Evolutionary conservation across 2,113 vertebrate genomes (phyloP).

Genomic region (Paraplagusia blochii): DNA sequence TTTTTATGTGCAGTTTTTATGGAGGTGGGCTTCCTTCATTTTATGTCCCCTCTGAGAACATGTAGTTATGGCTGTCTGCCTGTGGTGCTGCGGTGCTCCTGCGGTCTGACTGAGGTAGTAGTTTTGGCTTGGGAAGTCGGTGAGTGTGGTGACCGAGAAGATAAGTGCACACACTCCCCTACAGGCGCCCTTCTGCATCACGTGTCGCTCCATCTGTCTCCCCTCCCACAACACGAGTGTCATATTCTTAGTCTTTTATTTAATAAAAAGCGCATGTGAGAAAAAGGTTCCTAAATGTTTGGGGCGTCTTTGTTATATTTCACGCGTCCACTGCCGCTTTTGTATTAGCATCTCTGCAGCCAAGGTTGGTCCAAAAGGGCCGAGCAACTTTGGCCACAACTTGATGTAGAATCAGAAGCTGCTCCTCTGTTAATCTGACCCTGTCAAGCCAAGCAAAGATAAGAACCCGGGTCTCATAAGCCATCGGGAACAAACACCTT

Average conservation of each 20-base stretch:
- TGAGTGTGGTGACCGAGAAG: slow-evolving; percentile 50
- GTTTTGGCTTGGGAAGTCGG: slow-evolving; percentile 52
- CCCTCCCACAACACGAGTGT: slow-evolving; percentile 24
- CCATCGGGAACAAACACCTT: slow-evolving; percentile 62
- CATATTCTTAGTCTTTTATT: slow-evolving; percentile 34
- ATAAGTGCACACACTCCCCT: slow-evolving; percentile 52
- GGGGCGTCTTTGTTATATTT: slow-evolving; percentile 22
- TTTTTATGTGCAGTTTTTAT: slow-evolving; percentile 43
- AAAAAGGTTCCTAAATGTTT: slow-evolving; percentile 55
- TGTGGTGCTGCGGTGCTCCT: slow-evolving; percentile 65
- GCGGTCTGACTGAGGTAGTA: slow-evolving; percentile 61
- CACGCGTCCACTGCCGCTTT: slow-evolving; percentile 34
- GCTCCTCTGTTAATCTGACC: slow-evolving; percentile 26
- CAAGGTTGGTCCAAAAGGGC: slow-evolving; percentile 55
- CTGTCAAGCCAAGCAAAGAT: slow-evolving; percentile 47
- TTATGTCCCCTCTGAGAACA: slow-evolving; percentile 59
- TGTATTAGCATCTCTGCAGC: slow-evolving; percentile 52
- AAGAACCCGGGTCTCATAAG: slow-evolving; percentile 47
- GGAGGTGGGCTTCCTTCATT: slow-evolving; percentile 53
- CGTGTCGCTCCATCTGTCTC: slow-evolving; percentile 21
- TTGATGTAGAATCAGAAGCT: slow-evolving; percentile 20
- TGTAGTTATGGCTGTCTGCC: slow-evolving; percentile 67
- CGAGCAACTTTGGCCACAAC: slow-evolving; percentile 58
- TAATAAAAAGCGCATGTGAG: slow-evolving; percentile 43
- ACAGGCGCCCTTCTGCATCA: slow-evolving; percentile 44